Evolutionary conservation across 2,888 invertebrate genomes (phyloP), one percentile per base, ranked within the genome.

Genomic region (Cephalotes varians): DNA sequence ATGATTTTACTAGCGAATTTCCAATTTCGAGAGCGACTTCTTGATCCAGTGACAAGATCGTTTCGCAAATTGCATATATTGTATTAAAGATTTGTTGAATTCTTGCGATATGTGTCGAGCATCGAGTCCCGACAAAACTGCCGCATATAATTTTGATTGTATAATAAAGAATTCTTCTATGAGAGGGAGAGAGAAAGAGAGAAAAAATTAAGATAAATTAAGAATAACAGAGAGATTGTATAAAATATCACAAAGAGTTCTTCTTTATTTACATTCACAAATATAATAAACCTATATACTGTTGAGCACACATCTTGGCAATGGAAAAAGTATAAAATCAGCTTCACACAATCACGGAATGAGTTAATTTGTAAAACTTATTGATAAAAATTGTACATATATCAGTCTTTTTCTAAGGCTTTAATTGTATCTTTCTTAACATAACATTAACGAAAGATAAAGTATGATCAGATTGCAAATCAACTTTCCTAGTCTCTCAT

Each of bases 1-100:
- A 94, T 73, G 94, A 95, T 82, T 93, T 94, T 51, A 87, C 88
- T 6, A 72, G 81, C 28, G 88, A 91, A 47, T 21, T 18, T 18
- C 18, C 49, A 31, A 40, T 51, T 7, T 60, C 54, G 4, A 73
- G 71, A 40, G 12, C 31, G 58, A 31, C 44, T n/a, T 82, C 73
- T 71, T 82, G 73, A 85, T 77, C 28, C 60, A 62, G 31, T 40
- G 67, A 71, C 37, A 71, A 54, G n/a, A 47, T 51, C 21, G 9
- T 76, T 21, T 28, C 54, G 3, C 34, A 54, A 12, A 7, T 73
- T 37, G 28, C 65, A 64, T 58, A 83, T 56, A 64, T 9, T 60
- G 67, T 73, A 51, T 73, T 73, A 73, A 49, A 56, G 10, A 67
- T 34, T 44, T 21, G 21, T 74, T 60, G n/a, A 77, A 82, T 40